Evolutionary conservation across 2,888 invertebrate species (phyloP).

Genomic region (Drosophila niveifrons): DNA sequence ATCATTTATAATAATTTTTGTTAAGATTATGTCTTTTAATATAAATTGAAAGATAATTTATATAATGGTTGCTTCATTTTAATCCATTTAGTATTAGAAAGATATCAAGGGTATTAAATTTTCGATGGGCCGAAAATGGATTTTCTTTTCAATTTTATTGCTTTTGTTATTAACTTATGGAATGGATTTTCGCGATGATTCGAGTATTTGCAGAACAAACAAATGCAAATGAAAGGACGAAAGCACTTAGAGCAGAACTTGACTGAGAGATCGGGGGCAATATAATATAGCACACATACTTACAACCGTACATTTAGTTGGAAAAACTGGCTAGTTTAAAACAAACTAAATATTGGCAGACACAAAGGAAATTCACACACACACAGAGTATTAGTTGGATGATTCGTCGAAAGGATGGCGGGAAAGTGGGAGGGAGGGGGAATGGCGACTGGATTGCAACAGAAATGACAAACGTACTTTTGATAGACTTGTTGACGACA

Average conservation of each 20-base stretch:
- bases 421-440: background rate
- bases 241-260: conserved; percentile 46
- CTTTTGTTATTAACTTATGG: conserved; percentile 28
- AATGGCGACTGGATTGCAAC: conserved; percentile 60
- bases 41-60: too few relatives aligned
- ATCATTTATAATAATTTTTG: too few relatives aligned
- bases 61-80: too few relatives aligned
- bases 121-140: background rate
- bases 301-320: conserved; percentile 1
- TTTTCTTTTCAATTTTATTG: background rate
- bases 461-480: conserved; percentile 81
- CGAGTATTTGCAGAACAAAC: conserved; percentile 41
- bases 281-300: background rate
- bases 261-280: background rate
- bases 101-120: background rate
- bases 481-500: conserved; percentile 81
- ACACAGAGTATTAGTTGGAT: conserved; percentile 13
- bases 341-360: conserved; percentile 64
- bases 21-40: too few relatives aligned
- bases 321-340: conserved; percentile 42
- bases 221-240: conserved; percentile 67
- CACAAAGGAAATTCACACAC: conserved; percentile 36
- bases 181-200: conserved; percentile 62
- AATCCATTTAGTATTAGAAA: too few relatives aligned
- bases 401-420: conserved; percentile 2